Conservation (phyloP, 2,797 vertebrate species). For the Sebastes matsubarae region DNA sequence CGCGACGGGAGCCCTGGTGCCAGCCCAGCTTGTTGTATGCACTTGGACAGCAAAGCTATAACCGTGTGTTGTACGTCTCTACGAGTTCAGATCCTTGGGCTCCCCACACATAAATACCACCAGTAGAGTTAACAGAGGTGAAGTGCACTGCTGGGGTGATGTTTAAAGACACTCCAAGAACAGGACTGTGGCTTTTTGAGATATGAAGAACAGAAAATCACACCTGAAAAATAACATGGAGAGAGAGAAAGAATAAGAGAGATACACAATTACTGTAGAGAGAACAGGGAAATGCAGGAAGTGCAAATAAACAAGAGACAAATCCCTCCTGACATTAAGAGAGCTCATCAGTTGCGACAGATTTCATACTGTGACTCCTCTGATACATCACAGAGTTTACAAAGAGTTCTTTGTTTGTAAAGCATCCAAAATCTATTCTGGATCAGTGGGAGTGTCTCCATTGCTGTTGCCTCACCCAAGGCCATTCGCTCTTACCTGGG, state of each 20-base stretch:
- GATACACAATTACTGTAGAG: background rate
- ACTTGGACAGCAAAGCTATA: conserved; percentile 14
- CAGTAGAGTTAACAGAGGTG: background rate
- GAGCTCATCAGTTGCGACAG: background rate
- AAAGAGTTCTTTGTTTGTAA: conserved; percentile 14
- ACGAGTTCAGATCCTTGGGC: background rate
- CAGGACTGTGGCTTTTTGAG: background rate
- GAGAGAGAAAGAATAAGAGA: background rate
- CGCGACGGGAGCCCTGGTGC: background rate
- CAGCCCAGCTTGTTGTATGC: conserved; percentile 15
- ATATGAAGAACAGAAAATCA: background rate
- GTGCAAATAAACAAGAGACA: conserved; percentile 4
- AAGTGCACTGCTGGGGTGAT: background rate
- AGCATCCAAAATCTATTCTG: conserved; percentile 6
- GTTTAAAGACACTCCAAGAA: conserved; percentile 7
- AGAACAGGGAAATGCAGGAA: background rate
- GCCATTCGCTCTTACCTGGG: conserved; percentile 16
- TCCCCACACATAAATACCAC: background rate
- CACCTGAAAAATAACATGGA: background rate
- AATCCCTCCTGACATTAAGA: background rate
- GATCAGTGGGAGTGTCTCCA: conserved; percentile 13
- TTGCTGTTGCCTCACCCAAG: conserved; percentile 11
- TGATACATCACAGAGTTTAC: conserved; percentile 13
- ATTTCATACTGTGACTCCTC: background rate
- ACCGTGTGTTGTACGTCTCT: conserved; percentile 2